Evolutionary conservation across 2,888 invertebrate species (phyloP).

Genomic region (Erebia aethiops): DNA sequence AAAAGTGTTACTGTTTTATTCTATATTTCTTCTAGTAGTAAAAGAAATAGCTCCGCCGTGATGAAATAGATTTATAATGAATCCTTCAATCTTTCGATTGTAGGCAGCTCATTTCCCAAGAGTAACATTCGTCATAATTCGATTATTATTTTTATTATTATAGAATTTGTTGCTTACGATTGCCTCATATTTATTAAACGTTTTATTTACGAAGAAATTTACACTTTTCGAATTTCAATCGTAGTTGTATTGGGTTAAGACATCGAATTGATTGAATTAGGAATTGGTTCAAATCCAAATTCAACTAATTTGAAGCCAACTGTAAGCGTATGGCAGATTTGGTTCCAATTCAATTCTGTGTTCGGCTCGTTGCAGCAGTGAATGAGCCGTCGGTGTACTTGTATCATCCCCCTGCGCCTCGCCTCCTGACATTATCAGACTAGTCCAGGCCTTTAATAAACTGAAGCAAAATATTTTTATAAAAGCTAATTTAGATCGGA

Average conservation of each 20-base stretch:
- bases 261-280: neutral
- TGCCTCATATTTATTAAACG: neutral
- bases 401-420: slow-evolving; percentile 51
- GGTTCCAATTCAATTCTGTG: slow-evolving; percentile 78
- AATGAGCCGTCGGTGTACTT: slow-evolving; percentile 77
- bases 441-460: slow-evolving; percentile 10
- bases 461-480: slow-evolving; percentile 2
- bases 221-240: neutral
- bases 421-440: slow-evolving; percentile 11
- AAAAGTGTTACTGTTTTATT: too few relatives aligned
- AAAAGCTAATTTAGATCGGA: neutral
- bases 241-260: neutral
- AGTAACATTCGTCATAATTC: neutral
- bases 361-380: slow-evolving; percentile 75
- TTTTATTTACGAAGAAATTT: neutral
- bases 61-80: too few relatives aligned
- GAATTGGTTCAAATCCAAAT: slow-evolving; percentile 43
- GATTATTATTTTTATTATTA: neutral
- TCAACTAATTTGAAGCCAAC: slow-evolving; percentile 45
- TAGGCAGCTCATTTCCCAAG: too few relatives aligned
- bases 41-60: too few relatives aligned
- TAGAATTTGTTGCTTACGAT: neutral
- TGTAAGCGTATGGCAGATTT: slow-evolving; percentile 75
- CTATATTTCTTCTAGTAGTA: too few relatives aligned
- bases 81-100: too few relatives aligned